Evolutionary conservation across 1,140 invertebrate genomes (phyloP).

Genomic region (Scaptomyza montana): DNA sequence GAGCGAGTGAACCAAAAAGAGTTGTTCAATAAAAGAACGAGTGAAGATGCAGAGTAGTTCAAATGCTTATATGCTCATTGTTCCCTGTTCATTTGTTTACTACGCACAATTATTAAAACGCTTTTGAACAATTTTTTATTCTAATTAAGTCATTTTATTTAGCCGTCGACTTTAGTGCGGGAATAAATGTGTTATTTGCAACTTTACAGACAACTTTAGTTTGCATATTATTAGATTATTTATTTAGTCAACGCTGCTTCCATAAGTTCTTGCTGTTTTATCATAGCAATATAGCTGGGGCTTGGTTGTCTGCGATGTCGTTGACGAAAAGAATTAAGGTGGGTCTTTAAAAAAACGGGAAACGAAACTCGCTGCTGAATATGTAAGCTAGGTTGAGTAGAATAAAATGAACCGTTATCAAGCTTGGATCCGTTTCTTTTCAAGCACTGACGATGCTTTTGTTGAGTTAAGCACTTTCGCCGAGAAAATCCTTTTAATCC

Average conservation of each 20-base stretch:
- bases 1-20: too few species aligned
- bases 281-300: conserved; percentile 38
- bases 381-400: conserved; percentile 41
- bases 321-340: conserved; percentile 49
- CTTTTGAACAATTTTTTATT: background rate
- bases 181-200: too few species aligned
- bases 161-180: background rate
- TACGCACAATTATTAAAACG: background rate
- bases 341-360: conserved; percentile 62
- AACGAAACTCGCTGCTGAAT: conserved; percentile 60
- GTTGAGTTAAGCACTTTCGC: conserved; percentile 26
- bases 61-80: too few species aligned
- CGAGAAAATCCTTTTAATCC: conserved; percentile 37
- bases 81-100: too few species aligned
- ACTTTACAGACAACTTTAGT: background rate
- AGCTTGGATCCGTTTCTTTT: conserved; percentile 34
- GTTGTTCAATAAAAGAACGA: too few species aligned
- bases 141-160: conserved; percentile 6
- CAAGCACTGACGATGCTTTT: conserved; percentile 23
- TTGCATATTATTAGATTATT: background rate
- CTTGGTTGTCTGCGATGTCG: conserved; percentile 42
- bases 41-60: too few species aligned
- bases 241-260: conserved; percentile 18
- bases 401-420: conserved; percentile 29
- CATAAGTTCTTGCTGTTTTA: conserved; percentile 6